Percentiles rank a stretch among this genome's conserved stretches.
These are phyloP conservation scores for Chamaea fasciata DNA, from an alignment of 2,113 vertebrate species.

Conservation along the genomic window DNA sequence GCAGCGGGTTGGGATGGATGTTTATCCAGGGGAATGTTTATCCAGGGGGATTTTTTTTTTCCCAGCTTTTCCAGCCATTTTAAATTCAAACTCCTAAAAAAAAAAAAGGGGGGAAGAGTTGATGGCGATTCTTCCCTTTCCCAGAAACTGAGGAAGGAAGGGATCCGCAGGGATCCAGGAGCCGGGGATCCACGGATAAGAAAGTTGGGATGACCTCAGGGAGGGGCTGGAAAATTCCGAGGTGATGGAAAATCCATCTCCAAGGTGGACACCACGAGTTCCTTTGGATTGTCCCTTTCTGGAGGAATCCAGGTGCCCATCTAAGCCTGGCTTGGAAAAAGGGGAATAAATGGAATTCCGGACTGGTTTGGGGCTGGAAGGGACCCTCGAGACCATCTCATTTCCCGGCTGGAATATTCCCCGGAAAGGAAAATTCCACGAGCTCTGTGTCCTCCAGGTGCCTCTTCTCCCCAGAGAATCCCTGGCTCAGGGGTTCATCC, in stretches of 20 bases:
- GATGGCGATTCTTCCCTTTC: neutral
- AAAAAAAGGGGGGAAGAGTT: neutral
- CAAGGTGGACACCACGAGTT: neutral
- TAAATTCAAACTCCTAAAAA: neutral
- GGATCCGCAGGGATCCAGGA: neutral
- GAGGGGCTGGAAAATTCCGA: neutral
- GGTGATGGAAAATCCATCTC: neutral
- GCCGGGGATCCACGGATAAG: neutral
- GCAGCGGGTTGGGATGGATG: neutral
- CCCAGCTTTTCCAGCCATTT: neutral
- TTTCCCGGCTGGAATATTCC: neutral
- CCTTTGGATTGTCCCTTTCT: rapidly evolving
- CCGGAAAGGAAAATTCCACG: neutral
- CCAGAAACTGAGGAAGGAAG: neutral
- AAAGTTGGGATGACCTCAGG: neutral
- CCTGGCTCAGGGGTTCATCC: neutral
- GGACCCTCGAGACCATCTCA: neutral
- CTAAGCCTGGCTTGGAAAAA: neutral
- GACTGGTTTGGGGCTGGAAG: neutral
- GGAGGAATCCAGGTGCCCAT: neutral
- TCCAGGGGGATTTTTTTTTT: neutral
- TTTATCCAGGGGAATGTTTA: neutral
- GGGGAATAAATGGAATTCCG: rapidly evolving
- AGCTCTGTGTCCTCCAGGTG: neutral
- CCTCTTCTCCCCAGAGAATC: neutral